Conservation (phyloP, 2,797 vertebrate genomes). For the Cirrhinus molitorella region DNA sequence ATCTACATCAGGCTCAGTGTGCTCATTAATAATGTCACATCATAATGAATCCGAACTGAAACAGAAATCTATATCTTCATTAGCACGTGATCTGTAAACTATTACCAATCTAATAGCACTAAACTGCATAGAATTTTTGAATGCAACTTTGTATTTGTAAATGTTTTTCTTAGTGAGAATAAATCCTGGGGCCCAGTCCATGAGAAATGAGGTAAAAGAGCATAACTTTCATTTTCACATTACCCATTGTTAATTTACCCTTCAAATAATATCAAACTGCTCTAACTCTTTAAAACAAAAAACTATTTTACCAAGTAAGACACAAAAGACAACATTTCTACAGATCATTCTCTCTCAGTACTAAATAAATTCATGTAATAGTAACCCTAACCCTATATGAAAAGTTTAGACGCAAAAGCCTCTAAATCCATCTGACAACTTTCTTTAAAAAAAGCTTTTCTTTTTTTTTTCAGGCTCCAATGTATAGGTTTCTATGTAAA, state of each 20-base stretch:
- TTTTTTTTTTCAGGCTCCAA: no score
- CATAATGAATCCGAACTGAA: neutral
- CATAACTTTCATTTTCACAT: neutral
- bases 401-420: no score
- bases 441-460: no score
- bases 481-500: no score
- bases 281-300: neutral
- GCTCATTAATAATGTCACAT: neutral
- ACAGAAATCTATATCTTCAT: neutral
- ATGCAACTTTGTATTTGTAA: neutral
- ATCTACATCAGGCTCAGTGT: neutral
- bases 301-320: no score
- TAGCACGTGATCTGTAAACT: neutral
- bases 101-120: no score
- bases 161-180: constrained; percentile 2
- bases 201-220: neutral
- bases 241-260: neutral
- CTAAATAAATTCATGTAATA: neutral
- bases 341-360: no score
- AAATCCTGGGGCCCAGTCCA: neutral
- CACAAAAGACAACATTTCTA: no score
- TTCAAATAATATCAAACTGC: neutral
- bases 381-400: no score
- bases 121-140: neutral
- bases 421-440: no score